These are phyloP conservation scores for Drepana falcataria DNA, from an alignment of 2,888 invertebrate genomes.

Conservation along the genomic window DNA sequence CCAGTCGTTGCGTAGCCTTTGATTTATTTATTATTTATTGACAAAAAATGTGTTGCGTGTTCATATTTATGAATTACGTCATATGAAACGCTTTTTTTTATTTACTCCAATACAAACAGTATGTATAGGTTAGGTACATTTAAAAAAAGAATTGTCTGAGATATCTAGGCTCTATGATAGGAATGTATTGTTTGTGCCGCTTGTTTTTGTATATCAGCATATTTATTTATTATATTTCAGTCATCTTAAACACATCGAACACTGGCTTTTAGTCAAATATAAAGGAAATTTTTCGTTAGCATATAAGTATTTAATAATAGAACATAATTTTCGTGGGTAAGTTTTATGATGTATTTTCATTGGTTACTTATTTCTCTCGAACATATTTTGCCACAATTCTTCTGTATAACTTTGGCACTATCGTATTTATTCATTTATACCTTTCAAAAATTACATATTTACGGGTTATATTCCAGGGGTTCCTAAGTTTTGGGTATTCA, in stretches of 20 bases:
- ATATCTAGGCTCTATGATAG: too few species aligned
- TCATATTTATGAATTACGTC: too few species aligned
- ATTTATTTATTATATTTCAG: conserved; percentile 23
- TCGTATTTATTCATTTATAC: not conserved
- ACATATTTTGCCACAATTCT: conserved; percentile 20
- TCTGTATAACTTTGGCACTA: not conserved
- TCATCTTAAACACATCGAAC: conserved; percentile 57
- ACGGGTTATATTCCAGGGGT: too few species aligned
- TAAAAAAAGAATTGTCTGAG: too few species aligned
- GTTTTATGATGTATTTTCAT: conserved; percentile 41
- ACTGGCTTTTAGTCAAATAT: conserved; percentile 66
- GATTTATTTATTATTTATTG: too few species aligned
- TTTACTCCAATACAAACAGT: too few species aligned
- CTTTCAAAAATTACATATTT: too few species aligned
- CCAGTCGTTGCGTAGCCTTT: too few species aligned
- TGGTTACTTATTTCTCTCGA: conserved; percentile 27
- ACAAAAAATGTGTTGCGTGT: too few species aligned
- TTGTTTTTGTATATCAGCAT: conserved; percentile 42
- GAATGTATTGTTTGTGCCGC: conserved; percentile 25
- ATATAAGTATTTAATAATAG: conserved; percentile 64
- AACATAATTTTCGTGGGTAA: conserved; percentile 42
- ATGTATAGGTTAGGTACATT: too few species aligned
- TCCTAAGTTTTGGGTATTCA: not conserved
- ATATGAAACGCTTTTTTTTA: too few species aligned
- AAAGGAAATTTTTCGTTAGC: conserved; percentile 54